Evolutionary conservation across 2,888 invertebrate species (phyloP), one percentile per base, ranked within the genome.

Genomic region (Ormyrus labotus): DNA sequence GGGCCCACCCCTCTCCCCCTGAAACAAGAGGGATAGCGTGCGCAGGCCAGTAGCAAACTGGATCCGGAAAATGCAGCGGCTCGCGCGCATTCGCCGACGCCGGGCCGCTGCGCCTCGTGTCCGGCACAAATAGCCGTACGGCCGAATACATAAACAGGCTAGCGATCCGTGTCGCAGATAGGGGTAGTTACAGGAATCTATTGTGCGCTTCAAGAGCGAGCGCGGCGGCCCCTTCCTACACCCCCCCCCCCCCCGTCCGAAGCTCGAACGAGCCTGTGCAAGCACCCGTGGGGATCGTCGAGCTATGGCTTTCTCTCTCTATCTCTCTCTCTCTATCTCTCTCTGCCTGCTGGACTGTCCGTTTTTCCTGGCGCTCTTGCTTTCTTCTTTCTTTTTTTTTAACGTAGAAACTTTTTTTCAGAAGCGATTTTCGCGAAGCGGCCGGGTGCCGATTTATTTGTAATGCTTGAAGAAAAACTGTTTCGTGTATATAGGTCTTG

Each of bases 101-200:
- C 60, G 50, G 3, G 47, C 61, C 61, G 50, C 74, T 60, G 19
- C 13, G 74, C 78, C 67, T 57, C 79, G 83, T 81, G 85, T 85
- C 86, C 86, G 86, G 86, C 85, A 87, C 87, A 87, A 89, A 88
- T 88, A 88, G 86, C 85, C 87, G 84, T 87, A 82, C 87, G 85
- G 85, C 85, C 86, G 86, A 87, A 88, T 88, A 86, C 87, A 85
- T 89, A 88, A 88, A 88, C 87, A 88, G 85, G 67, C 71, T 84
- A 86, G 85, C 86, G 87, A 88, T 88, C 87, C 85, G 86, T 84
- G 83, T 83, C 84, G 85, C 84, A 84, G 86, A 88, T 88, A 86
- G 85, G 85, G 85, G 85, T 87, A 86, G 87, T 88, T 88, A 87
- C 87, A 86, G 87, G 85, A 87, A 87, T 87, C 87, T 85, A 88